Evolutionary conservation across 37 sponge, comb jelly and placozoan species (phyloP).

Genomic region (Oscarella lobularis): DNA sequence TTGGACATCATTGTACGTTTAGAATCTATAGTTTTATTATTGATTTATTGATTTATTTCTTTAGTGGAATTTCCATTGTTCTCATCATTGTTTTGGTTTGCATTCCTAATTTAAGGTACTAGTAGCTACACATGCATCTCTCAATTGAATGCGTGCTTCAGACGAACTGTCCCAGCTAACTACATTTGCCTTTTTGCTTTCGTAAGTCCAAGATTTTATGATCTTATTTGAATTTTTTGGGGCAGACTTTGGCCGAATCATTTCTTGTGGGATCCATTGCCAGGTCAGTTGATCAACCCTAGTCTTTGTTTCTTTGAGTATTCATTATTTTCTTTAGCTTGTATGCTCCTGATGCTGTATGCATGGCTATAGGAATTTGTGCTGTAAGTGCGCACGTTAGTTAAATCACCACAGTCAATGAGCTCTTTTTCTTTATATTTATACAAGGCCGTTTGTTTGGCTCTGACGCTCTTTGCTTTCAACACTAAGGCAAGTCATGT

Average conservation of each 20-base stretch:
- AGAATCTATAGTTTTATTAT: not conserved
- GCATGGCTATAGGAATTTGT: not conserved
- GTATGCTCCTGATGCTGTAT: not conserved
- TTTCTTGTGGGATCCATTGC: not conserved
- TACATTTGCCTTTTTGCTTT: not conserved
- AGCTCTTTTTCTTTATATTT: not conserved
- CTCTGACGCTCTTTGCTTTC: slow-evolving; percentile 19
- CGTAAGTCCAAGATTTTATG: not conserved
- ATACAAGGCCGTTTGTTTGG: slow-evolving; percentile 10
- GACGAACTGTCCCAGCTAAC: not conserved
- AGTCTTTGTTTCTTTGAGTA: not conserved
- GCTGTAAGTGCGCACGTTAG: not conserved
- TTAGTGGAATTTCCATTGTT: not conserved
- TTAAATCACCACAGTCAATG: not conserved
- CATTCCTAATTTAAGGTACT: not conserved
- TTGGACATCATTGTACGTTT: not conserved
- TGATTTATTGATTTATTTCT: not conserved
- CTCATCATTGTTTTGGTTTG: not conserved
- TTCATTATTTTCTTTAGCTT: too few relatives aligned
- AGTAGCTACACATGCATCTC: too few relatives aligned
- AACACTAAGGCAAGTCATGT: slow-evolving; percentile 8
- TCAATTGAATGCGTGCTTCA: too few relatives aligned
- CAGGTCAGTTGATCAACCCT: not conserved
- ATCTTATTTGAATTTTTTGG: not conserved
- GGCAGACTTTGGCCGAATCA: not conserved